Conservation (phyloP, 2,888 invertebrate species). For the Drosophila limbata region DNA sequence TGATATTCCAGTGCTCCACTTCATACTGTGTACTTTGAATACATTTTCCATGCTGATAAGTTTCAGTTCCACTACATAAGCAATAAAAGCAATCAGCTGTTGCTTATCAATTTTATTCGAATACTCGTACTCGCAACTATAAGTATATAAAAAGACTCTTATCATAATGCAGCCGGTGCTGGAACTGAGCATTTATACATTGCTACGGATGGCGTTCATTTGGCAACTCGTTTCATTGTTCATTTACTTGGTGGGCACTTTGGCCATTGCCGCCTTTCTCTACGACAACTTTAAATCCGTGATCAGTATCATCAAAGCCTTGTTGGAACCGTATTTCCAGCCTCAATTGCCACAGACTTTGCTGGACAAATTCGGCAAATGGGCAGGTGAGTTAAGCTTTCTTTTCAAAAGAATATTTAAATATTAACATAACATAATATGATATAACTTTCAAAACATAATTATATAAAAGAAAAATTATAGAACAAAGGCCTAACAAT, state of each 20-base stretch:
- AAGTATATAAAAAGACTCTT: constrained; percentile 38
- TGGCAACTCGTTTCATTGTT: constrained; percentile 73
- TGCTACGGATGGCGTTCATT: constrained; percentile 77
- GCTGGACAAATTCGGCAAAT: constrained; percentile 90
- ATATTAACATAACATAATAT: neutral
- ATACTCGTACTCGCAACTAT: neutral
- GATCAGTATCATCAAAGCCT: constrained; percentile 87
- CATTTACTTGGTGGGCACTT: constrained; percentile 78
- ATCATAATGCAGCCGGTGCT: constrained; percentile 64
- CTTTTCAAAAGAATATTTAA: neutral
- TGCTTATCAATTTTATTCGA: constrained; percentile 40
- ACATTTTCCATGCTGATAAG: constrained; percentile 35
- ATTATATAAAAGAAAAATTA: neutral
- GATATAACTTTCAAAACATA: neutral
- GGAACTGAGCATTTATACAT: constrained; percentile 69
- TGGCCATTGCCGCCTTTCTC: constrained; percentile 71
- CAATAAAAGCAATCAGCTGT: constrained; percentile 17
- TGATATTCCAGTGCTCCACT: constrained; percentile 21
- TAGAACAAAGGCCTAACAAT: neutral
- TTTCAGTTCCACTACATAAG: constrained; percentile 6
- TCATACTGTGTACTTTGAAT: constrained; percentile 2
- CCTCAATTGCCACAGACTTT: constrained; percentile 88
- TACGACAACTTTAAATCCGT: constrained; percentile 88
- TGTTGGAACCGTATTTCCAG: constrained; percentile 89
- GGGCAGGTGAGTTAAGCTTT: constrained; percentile 91